These are phyloP conservation scores for Peromyscus attwateri DNA, from an alignment of 2,797 vertebrate species.

Conservation along the genomic window DNA sequence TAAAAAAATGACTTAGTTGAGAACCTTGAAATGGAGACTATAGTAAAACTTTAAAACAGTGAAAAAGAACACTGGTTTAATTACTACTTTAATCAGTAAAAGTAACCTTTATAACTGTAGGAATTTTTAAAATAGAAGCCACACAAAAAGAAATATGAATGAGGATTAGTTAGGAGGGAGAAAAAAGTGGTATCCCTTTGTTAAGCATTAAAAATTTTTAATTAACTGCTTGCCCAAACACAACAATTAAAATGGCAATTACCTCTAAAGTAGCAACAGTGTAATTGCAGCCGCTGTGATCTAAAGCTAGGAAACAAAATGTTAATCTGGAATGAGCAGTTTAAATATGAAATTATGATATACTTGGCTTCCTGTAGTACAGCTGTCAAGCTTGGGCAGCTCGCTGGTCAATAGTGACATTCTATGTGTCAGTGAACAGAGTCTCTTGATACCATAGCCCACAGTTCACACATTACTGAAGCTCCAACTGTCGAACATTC, in stretches of 20 bases:
- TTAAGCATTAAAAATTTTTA: conserved; percentile 72
- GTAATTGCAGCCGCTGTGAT: conserved; percentile 74
- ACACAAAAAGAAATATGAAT: conserved; percentile 74
- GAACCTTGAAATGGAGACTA: background rate
- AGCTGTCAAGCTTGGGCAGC: conserved; percentile 90
- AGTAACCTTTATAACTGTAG: background rate
- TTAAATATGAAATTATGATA: conserved; percentile 87
- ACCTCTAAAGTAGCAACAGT: conserved; percentile 69
- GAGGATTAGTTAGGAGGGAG: conserved; percentile 37
- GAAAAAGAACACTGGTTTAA: conserved; percentile 40
- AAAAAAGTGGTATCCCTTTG: conserved; percentile 68
- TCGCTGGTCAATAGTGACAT: conserved; percentile 96
- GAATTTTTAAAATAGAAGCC: conserved; percentile 65
- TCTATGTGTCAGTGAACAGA: conserved; percentile 94
- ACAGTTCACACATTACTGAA: conserved; percentile 93
- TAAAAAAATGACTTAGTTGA: conserved; percentile 25
- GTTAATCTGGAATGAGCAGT: conserved; percentile 84
- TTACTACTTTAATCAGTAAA: conserved; percentile 64
- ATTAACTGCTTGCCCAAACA: conserved; percentile 74
- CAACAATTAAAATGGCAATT: conserved; percentile 82
- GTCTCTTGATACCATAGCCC: conserved; percentile 92
- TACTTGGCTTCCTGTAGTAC: conserved; percentile 87
- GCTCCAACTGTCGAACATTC: conserved; percentile 93
- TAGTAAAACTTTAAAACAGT: conserved; percentile 10
- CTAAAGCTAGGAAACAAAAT: conserved; percentile 79